Evolutionary conservation across 2,113 vertebrate species (phyloP), one percentile per base, ranked within the genome.

Genomic region (Ginglymostoma cirratum): DNA sequence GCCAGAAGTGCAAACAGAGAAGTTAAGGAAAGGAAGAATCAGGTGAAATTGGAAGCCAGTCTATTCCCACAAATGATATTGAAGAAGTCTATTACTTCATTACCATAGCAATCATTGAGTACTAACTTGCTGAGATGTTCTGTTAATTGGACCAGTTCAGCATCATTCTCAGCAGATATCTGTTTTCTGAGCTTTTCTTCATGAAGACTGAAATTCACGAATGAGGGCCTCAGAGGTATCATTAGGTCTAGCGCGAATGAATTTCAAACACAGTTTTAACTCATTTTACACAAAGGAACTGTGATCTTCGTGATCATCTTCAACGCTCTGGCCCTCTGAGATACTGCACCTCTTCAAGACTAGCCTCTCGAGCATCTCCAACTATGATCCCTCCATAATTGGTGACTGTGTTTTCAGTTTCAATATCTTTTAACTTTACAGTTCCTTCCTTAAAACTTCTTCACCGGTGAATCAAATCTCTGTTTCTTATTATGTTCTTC

Each of bases 151-250:
- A n/a, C 27, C 55, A 65, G 30, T 65, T 19, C 14, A 15, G 34
- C 30, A n/a, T 92, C 89, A 89, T 55, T 89, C 30, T 3, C 17
- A 92, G 55, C 89, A 92, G 27, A 65, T 23, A n/a, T 34, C 14
- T n/a, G 52, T 17, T 38, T 92, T 92, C 1, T 65, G 89, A 92
- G 15, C 17, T n/a, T 89, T 27, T 92, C n/a, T n/a, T n/a, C 6
- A 92, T 55, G 55, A n/a, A 90, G 52, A 4, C 24, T 90, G 52
- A 90, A 90, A 17, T 90, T 90, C 87, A 61, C 27, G 65, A 92
- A 92, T 65, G 89, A 92, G 55, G 61, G 89, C 89, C 89, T 92
- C 55, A n/a, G 87, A 65, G 87, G n/a, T n/a, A 90, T 90, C 30
- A 90, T 90, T 90, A 61, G 89, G 14, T 92, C 30, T 21, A 92